These are phyloP conservation scores for Dicyrtomina minuta DNA, from an alignment of 2,888 invertebrate genomes.

Conservation along the genomic window DNA sequence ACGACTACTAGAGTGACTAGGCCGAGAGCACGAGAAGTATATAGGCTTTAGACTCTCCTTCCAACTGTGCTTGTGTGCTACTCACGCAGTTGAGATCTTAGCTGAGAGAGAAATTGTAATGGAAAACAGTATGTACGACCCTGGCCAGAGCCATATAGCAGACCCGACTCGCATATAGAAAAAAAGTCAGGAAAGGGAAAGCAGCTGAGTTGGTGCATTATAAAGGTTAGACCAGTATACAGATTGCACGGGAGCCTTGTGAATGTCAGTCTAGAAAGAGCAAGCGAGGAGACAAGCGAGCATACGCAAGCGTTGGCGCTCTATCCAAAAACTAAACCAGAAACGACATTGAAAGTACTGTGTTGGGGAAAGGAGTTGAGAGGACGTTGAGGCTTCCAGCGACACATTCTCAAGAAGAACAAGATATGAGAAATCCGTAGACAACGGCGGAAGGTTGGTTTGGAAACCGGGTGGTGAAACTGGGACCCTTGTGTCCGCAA, in stretches of 20 bases:
- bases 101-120: no score
- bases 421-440: neutral
- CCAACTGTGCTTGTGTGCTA: no score
- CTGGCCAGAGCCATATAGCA: no score
- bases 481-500: neutral
- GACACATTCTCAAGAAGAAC: neutral
- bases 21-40: no score
- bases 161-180: no score
- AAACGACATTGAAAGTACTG: neutral
- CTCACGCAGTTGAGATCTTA: no score
- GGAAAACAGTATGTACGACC: no score
- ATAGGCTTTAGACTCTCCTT: no score
- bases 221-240: neutral
- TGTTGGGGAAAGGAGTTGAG: slow-evolving; percentile 12
- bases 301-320: slow-evolving; percentile 28
- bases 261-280: neutral
- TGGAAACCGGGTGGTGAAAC: slow-evolving; percentile 17
- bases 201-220: slow-evolving; percentile 4
- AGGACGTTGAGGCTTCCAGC: slow-evolving; percentile 8
- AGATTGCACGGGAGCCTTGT: neutral
- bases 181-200: neutral
- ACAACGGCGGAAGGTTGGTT: slow-evolving; percentile 6
- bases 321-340: neutral
- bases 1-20: no score
- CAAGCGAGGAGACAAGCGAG: slow-evolving; percentile 23